A percentile compares a stretch with the other conserved stretches of the same genome.
Conservation (phyloP, 1,140 invertebrate genomes). For the Hyles vespertilio region DNA sequence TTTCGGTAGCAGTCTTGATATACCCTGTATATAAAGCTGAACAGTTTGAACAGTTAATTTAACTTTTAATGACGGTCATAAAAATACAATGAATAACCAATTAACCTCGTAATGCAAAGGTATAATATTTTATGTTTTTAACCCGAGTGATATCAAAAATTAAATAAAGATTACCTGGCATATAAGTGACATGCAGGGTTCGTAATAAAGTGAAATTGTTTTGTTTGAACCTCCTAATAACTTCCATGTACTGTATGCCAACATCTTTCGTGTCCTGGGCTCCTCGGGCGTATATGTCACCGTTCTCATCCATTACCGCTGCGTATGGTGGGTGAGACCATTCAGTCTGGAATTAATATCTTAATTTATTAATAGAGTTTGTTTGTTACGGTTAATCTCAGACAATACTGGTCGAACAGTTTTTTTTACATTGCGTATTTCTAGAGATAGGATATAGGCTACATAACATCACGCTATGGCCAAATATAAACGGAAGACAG, state of each 20-base stretch:
- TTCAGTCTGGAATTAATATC: constrained; percentile 59
- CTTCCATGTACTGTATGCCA: constrained; percentile 87
- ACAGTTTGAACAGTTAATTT: too few relatives aligned
- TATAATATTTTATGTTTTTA: neutral
- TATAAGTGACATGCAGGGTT: constrained; percentile 86
- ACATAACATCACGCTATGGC: too few relatives aligned
- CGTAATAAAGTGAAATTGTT: constrained; percentile 76
- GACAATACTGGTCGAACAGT: too few relatives aligned
- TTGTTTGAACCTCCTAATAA: constrained; percentile 80
- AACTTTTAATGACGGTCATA: neutral
- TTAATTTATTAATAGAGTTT: too few relatives aligned
- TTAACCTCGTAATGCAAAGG: neutral
- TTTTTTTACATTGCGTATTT: too few relatives aligned
- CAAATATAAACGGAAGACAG: too few relatives aligned
- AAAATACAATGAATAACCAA: neutral
- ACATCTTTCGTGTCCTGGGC: constrained; percentile 90
- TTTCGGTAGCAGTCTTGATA: too few relatives aligned
- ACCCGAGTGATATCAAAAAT: neutral
- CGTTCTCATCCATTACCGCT: constrained; percentile 83
- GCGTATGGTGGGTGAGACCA: constrained; percentile 89
- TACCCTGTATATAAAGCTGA: too few relatives aligned
- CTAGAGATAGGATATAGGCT: too few relatives aligned
- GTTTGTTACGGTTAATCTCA: too few relatives aligned
- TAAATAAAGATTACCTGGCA: constrained; percentile 80
- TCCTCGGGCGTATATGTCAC: constrained; percentile 88